Evolutionary conservation across 2,888 invertebrate genomes (phyloP).

Genomic region (Drosophila fungiperda): DNA sequence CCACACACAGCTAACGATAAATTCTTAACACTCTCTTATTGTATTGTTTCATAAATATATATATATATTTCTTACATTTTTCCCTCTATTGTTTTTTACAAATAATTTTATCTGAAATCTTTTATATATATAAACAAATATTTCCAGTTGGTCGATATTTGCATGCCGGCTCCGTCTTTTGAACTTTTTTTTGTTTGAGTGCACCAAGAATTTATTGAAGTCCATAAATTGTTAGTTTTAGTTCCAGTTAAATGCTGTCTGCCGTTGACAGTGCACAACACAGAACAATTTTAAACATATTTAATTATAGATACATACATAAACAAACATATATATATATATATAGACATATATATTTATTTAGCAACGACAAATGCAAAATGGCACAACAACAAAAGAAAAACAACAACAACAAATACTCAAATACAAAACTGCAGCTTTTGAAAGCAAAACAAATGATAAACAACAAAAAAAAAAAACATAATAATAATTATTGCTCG

Average conservation of each 20-base stretch:
- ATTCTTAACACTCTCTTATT: constrained; percentile 25
- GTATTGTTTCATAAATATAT: constrained; percentile 13
- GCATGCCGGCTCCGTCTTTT: constrained; percentile 86
- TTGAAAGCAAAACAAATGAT: constrained; percentile 21
- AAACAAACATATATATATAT: constrained; percentile 24
- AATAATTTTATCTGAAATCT: constrained; percentile 50
- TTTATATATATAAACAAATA: constrained; percentile 81
- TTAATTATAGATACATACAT: constrained; percentile 55
- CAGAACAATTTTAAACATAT: constrained; percentile 39
- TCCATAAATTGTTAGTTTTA: constrained; percentile 57
- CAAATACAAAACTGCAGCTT: constrained; percentile 51
- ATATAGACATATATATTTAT: constrained; percentile 48
- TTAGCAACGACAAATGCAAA: constrained; percentile 60
- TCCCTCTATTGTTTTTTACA: constrained; percentile 14
- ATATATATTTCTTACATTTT: constrained; percentile 23
- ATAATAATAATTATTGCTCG: constrained; percentile 65
- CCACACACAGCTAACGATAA: constrained; percentile 34
- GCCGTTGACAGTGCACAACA: constrained; percentile 57
- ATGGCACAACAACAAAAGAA: constrained; percentile 60
- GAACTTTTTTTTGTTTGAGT: constrained; percentile 77
- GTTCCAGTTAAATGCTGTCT: constrained; percentile 50
- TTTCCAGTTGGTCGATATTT: constrained; percentile 86
- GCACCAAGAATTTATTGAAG: constrained; percentile 67
- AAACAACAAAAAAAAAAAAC: constrained; percentile 46
- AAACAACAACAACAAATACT: constrained; percentile 56